phyloP scores from a whole-genome alignment of 2,888 invertebrate species.

The Vesta saturnalis region DNA sequence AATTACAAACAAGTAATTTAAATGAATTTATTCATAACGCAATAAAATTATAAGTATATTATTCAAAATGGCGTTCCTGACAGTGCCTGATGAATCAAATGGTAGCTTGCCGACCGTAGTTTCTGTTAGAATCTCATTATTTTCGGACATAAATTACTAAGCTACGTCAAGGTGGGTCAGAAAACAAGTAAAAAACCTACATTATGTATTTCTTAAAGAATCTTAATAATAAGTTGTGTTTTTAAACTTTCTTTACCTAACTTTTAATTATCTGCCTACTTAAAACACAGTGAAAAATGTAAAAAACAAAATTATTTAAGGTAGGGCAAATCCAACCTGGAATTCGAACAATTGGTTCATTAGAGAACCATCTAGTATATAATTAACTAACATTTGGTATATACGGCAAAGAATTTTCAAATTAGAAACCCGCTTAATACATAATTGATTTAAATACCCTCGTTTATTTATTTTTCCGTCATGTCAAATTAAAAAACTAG shows the following conservation, averaged over 20 bases:
- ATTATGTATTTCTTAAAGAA: conserved; percentile 50
- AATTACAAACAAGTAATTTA: conserved; percentile 40
- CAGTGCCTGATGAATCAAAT: conserved; percentile 45
- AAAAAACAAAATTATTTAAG: conserved; percentile 25
- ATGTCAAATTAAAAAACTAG: neutral
- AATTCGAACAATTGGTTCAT: conserved; percentile 30
- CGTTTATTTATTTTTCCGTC: neutral
- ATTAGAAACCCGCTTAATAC: neutral
- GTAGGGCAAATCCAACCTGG: conserved; percentile 21
- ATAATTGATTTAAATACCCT: neutral
- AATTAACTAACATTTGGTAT: conserved; percentile 30
- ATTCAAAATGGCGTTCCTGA: conserved; percentile 52
- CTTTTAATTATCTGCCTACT: conserved; percentile 32
- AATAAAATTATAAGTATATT: conserved; percentile 50
- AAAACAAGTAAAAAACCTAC: conserved; percentile 47
- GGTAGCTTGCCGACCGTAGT: conserved; percentile 37
- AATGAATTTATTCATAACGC: conserved; percentile 45
- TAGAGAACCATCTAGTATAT: conserved; percentile 16
- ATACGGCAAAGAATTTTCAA: neutral
- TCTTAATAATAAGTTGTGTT: conserved; percentile 51
- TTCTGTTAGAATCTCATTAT: conserved; percentile 54
- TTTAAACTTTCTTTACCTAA: conserved; percentile 31
- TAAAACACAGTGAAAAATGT: conserved; percentile 6
- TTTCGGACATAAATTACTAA: conserved; percentile 49
- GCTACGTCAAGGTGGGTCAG: conserved; percentile 50